Percentiles rank a stretch among this genome's conserved stretches.
These are phyloP conservation scores for Agapornis roseicollis DNA, from an alignment of 2,113 vertebrate species.

Conservation along the genomic window DNA sequence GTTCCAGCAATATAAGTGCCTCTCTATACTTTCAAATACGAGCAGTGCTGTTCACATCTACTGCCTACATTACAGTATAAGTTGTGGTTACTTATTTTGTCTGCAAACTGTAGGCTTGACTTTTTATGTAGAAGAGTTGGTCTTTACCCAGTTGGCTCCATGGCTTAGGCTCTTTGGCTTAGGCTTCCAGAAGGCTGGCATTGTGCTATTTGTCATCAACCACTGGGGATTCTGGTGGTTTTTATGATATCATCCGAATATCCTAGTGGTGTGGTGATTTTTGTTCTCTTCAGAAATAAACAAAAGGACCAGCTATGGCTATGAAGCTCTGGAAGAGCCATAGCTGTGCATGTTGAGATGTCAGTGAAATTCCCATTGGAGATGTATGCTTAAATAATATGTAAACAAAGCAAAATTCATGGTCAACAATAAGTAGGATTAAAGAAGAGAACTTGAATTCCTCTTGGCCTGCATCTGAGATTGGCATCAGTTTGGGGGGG, in stretches of 20 bases:
- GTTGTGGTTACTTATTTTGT: neutral
- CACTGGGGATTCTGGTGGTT: neutral
- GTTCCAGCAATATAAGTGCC: neutral
- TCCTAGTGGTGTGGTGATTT: neutral
- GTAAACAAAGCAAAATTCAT: neutral
- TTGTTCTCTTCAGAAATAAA: neutral
- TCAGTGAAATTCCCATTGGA: neutral
- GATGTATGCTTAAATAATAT: neutral
- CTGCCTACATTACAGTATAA: neutral
- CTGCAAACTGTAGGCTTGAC: neutral
- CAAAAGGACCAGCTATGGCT: neutral
- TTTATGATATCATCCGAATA: neutral
- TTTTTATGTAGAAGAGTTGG: neutral
- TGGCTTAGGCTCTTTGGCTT: neutral
- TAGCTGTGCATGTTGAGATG: neutral
- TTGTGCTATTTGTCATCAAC: neutral
- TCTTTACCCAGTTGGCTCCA: neutral
- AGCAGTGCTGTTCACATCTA: neutral
- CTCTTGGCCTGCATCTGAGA: neutral
- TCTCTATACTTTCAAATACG: neutral
- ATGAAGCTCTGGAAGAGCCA: neutral
- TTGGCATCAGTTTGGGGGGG: neutral
- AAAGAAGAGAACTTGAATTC: neutral
- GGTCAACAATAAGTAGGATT: neutral
- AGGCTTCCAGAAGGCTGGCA: neutral